These are phyloP conservation scores for Ypsolopha sequella DNA, from an alignment of 2,888 invertebrate species.

Conservation along the genomic window DNA sequence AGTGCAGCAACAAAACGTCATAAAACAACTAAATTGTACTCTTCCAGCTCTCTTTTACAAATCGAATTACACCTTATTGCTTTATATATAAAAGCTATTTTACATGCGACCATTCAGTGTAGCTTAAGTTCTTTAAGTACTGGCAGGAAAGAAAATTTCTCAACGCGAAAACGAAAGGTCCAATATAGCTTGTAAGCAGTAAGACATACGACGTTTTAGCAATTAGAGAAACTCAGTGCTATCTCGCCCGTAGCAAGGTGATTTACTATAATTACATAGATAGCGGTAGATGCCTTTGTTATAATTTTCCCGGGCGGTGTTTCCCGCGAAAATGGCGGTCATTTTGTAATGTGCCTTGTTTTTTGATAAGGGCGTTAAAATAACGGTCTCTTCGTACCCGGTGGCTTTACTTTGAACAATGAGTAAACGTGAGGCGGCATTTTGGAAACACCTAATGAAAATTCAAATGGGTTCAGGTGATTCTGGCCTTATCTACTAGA, in stretches of 20 bases:
- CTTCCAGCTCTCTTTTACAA: conserved; percentile 22
- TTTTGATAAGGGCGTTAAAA: conserved; percentile 71
- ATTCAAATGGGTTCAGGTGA: conserved; percentile 20
- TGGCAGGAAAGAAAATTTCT: conserved; percentile 29
- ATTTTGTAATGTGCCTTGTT: conserved; percentile 70
- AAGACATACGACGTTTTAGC: conserved; percentile 46
- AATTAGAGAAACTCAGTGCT: conserved; percentile 44
- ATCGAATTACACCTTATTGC: too few species aligned
- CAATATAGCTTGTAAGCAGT: conserved; percentile 27
- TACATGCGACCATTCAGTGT: neutral
- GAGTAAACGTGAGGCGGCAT: conserved; percentile 55
- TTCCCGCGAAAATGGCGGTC: conserved; percentile 64
- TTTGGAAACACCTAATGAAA: conserved; percentile 59
- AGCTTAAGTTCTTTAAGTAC: conserved; percentile 14
- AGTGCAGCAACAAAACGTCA: conserved; percentile 33
- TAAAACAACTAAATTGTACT: conserved; percentile 26
- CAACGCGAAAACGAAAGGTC: conserved; percentile 33
- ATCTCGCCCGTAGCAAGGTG: conserved; percentile 68
- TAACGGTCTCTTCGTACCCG: conserved; percentile 45
- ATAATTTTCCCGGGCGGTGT: conserved; percentile 68
- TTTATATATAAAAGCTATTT: too few species aligned
- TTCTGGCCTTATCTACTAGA: neutral
- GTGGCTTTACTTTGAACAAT: conserved; percentile 42
- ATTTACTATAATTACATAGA: conserved; percentile 72
- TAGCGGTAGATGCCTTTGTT: conserved; percentile 71